These are phyloP conservation scores for Xylota segnis DNA, from an alignment of 2,888 invertebrate species.

Conservation along the genomic window DNA sequence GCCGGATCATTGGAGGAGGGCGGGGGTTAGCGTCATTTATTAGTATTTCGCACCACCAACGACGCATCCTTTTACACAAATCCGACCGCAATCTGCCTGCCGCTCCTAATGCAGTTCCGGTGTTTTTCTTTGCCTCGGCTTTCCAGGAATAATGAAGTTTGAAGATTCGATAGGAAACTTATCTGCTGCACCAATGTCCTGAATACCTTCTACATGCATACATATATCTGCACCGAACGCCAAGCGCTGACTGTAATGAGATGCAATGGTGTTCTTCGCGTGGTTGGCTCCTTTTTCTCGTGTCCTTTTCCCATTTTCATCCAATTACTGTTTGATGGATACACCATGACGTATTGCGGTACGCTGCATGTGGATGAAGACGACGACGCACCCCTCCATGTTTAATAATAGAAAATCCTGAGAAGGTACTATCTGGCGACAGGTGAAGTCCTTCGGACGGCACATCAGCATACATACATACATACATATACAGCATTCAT, in stretches of 20 bases:
- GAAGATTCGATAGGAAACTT: conserved; percentile 73
- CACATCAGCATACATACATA: conserved; percentile 57
- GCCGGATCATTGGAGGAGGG: no score
- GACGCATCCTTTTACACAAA: conserved; percentile 15
- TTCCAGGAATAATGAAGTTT: conserved; percentile 73
- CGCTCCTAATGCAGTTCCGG: conserved; percentile 68
- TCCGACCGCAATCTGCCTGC: conserved; percentile 29
- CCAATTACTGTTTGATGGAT: conserved; percentile 76
- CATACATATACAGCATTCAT: conserved; percentile 57
- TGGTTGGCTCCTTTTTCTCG: conserved; percentile 54
- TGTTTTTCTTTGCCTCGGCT: conserved; percentile 57
- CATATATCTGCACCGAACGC: background rate
- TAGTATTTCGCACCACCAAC: conserved; percentile 65
- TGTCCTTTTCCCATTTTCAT: conserved; percentile 64
- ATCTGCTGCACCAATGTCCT: conserved; percentile 65
- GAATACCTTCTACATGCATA: conserved; percentile 11
- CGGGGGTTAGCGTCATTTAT: conserved; percentile 64
- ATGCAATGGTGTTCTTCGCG: conserved; percentile 67
- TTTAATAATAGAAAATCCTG: conserved; percentile 73
- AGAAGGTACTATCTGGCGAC: conserved; percentile 57
- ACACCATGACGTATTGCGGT: conserved; percentile 70
- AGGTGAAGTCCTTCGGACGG: conserved; percentile 64
- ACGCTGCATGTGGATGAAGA: conserved; percentile 37
- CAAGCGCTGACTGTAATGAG: conserved; percentile 61
- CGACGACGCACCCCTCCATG: conserved; percentile 6